Evolutionary conservation across 2,113 vertebrate genomes (phyloP).

Genomic region (Elanoides forficatus): DNA sequence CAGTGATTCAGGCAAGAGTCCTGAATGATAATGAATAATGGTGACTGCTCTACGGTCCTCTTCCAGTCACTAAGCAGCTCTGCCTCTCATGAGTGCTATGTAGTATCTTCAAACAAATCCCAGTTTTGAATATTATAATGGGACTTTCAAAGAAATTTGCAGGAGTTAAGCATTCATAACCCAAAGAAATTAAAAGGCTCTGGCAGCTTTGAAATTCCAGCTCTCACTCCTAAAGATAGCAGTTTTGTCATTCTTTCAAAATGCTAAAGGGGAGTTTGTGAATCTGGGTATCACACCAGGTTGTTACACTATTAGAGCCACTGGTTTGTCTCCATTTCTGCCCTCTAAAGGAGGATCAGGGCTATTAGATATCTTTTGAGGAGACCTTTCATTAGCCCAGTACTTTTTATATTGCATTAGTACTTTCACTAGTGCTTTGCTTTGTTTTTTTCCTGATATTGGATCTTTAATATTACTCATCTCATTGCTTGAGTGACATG

Average conservation of each 20-base stretch:
- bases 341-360: neutral
- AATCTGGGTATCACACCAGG: neutral
- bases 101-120: neutral
- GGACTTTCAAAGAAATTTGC: conserved; percentile 11
- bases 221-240: neutral
- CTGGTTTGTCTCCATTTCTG: neutral
- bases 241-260: neutral
- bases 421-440: neutral
- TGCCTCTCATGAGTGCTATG: neutral
- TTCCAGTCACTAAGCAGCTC: neutral
- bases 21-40: neutral
- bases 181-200: neutral
- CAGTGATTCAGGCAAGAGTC: neutral
- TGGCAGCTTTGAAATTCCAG: neutral
- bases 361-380: neutral
- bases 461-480: neutral
- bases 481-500: neutral
- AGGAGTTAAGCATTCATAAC: neutral
- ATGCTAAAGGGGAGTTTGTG: neutral
- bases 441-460: neutral
- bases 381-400: neutral
- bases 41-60: neutral
- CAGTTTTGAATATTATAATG: neutral
- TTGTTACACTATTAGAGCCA: neutral
- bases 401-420: neutral